phyloP scores from a whole-genome alignment of 2,888 invertebrate species.

The Ceriagrion tenellum region DNA sequence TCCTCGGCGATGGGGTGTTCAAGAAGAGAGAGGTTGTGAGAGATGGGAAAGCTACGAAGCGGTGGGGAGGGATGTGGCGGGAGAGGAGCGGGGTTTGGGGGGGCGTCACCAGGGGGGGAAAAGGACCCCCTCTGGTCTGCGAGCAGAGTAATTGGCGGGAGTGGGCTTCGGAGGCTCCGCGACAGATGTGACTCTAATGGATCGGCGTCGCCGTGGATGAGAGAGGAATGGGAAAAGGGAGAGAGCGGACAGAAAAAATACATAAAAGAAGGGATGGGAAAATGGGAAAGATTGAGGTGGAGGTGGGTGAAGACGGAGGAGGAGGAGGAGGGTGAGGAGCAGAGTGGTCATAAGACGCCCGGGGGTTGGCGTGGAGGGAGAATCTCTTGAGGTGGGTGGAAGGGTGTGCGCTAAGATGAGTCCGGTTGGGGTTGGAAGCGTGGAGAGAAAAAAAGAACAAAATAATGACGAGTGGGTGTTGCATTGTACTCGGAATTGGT shows the following conservation, averaged over 20 bases:
- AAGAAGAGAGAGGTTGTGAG: background rate
- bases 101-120: background rate
- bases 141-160: constrained; percentile 47
- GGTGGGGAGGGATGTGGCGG: background rate
- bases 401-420: background rate
- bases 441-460: background rate
- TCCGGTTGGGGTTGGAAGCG: background rate
- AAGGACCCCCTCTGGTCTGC: constrained; percentile 31
- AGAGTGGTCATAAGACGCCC: constrained; percentile 4
- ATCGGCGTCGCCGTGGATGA: background rate
- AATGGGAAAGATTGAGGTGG: background rate
- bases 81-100: background rate
- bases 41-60: background rate
- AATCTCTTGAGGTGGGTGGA: background rate
- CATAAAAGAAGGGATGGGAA: too few species aligned
- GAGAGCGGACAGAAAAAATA: background rate
- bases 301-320: too few species aligned
- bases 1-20: background rate
- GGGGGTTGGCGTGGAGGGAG: background rate
- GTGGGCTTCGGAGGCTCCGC: constrained; percentile 36
- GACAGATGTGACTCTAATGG: constrained; percentile 59
- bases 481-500: constrained; percentile 14
- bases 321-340: background rate
- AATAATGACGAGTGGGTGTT: background rate
- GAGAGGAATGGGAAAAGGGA: background rate